Evolutionary conservation across 23 tunicate species (phyloP).

Genomic region (Clavelina lepadiformis): DNA sequence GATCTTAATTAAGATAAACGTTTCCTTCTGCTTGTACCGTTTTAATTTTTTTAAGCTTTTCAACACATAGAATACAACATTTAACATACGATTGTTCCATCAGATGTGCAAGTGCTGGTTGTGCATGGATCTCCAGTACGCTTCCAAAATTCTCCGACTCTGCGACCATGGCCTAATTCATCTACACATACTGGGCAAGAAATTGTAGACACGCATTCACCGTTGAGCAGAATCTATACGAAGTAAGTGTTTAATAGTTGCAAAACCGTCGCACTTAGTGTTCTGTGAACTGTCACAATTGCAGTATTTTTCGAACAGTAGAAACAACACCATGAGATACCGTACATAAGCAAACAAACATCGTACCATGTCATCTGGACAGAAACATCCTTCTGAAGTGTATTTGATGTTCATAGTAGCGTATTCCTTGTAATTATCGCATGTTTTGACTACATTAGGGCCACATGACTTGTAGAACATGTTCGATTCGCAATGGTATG

Average conservation of each 20-base stretch:
- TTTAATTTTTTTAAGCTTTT: no score
- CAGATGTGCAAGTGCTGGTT: slow-evolving; percentile 43
- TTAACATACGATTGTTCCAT: slow-evolving; percentile 75
- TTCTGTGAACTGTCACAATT: no score
- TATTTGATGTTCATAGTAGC: slow-evolving; percentile 25
- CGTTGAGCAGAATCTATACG: slow-evolving; percentile 37
- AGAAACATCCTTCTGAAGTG: slow-evolving; percentile 93
- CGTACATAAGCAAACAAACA: not conserved
- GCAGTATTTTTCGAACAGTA: no score
- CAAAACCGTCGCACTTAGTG: no score
- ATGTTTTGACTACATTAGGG: slow-evolving; percentile 57
- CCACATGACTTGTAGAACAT: slow-evolving; percentile 82
- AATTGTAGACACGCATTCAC: slow-evolving; percentile 38
- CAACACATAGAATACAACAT: not conserved
- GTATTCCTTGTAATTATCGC: slow-evolving; percentile 83
- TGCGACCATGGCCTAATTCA: slow-evolving; percentile 45
- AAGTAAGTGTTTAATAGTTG: no score
- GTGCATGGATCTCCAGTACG: slow-evolving; percentile 54
- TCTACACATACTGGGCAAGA: slow-evolving; percentile 83
- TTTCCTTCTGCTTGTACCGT: no score
- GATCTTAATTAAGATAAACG: no score
- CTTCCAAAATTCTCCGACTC: slow-evolving; percentile 79
- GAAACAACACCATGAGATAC: slow-evolving; percentile 1
- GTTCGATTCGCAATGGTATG: slow-evolving; percentile 50
- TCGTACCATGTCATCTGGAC: slow-evolving; percentile 75